Percentiles rank a stretch among this genome's conserved stretches.
These are phyloP conservation scores for Proteles cristata DNA, from an alignment of 2,113 vertebrate species.

Conservation along the genomic window DNA sequence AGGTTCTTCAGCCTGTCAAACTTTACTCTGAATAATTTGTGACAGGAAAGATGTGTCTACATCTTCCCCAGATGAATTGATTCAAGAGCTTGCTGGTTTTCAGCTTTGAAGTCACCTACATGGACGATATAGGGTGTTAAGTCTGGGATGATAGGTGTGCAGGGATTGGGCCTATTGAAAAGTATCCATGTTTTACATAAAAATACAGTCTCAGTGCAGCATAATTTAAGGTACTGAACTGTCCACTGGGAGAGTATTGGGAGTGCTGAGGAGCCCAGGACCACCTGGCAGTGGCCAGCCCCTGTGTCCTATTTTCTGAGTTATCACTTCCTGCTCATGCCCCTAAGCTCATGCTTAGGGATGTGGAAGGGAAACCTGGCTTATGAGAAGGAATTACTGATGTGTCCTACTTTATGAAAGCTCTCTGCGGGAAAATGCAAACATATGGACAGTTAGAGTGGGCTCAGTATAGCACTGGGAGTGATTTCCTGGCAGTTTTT, in stretches of 20 bases:
- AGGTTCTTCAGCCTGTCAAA: not conserved
- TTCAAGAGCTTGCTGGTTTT: not conserved
- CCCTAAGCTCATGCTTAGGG: no score
- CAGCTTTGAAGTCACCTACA: not conserved
- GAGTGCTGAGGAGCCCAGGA: not conserved
- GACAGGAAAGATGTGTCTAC: not conserved
- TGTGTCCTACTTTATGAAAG: not conserved
- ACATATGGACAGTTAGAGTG: fast-evolving
- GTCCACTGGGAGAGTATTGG: fast-evolving
- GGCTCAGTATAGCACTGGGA: not conserved
- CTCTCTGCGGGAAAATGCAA: not conserved
- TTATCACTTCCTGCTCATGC: not conserved
- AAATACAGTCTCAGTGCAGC: not conserved
- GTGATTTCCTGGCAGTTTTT: not conserved
- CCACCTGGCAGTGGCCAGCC: fast-evolving
- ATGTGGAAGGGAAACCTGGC: not conserved
- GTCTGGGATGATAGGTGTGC: not conserved
- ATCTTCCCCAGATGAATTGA: not conserved
- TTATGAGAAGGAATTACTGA: not conserved
- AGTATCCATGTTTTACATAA: not conserved
- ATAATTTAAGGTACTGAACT: not conserved
- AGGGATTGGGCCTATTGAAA: not conserved
- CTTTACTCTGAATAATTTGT: not conserved
- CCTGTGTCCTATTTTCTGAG: not conserved
- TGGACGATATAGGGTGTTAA: not conserved